Evolutionary conservation across 2,797 vertebrate species (phyloP).

Genomic region (Semotilus atromaculatus): DNA sequence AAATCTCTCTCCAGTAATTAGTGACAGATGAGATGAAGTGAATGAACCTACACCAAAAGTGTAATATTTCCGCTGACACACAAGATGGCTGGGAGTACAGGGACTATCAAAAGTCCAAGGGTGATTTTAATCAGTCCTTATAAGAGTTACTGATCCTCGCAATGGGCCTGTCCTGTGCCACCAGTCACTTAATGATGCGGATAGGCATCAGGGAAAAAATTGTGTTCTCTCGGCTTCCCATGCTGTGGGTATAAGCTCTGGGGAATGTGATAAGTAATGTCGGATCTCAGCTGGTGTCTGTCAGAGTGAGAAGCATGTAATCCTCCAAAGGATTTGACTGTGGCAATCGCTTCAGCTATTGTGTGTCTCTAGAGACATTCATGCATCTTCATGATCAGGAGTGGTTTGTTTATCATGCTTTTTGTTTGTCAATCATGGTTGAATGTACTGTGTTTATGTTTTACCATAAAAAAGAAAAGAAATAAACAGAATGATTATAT

Average conservation of each 20-base stretch:
- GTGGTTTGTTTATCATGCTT: not conserved
- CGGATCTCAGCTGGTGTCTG: constrained; percentile 13
- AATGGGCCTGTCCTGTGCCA: constrained; percentile 15
- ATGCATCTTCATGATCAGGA: not conserved
- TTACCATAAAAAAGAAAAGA: not conserved
- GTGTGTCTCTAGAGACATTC: constrained; percentile 1
- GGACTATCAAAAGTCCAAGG: constrained; percentile 27
- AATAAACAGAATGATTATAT: not conserved
- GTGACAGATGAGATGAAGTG: not conserved
- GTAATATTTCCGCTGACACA: constrained; percentile 18
- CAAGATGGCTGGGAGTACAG: constrained; percentile 3
- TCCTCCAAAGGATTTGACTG: constrained; percentile 25
- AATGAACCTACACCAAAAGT: constrained; percentile 13
- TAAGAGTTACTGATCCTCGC: constrained; percentile 35
- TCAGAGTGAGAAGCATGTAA: constrained; percentile 13
- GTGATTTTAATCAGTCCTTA: constrained; percentile 51
- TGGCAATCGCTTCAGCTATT: not conserved
- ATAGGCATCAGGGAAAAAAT: constrained; percentile 27
- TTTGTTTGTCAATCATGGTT: constrained; percentile 2
- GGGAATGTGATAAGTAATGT: constrained; percentile 34
- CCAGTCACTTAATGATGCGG: constrained; percentile 38
- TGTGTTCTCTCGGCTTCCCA: constrained; percentile 3
- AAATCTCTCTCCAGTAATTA: not conserved
- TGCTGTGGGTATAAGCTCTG: constrained; percentile 23
- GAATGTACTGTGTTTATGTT: not conserved